A percentile compares a stretch with the other conserved stretches of the same genome.
phyloP scores from a whole-genome alignment of 2,113 vertebrate genomes.

The Lichenostomus cassidix region DNA sequence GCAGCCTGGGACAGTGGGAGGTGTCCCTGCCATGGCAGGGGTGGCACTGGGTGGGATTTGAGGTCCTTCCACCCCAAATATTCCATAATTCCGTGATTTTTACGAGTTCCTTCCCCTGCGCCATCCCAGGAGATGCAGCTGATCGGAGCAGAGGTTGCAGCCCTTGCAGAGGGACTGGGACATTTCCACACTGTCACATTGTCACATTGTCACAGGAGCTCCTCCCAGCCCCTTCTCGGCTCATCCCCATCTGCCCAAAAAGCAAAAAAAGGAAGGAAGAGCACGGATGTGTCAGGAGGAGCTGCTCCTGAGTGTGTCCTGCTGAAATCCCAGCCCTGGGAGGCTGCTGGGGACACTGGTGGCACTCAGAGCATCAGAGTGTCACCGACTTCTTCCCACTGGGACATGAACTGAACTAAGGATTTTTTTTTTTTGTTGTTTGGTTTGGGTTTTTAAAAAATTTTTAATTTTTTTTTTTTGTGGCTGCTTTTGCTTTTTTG shows the following conservation, averaged over 20 bases:
- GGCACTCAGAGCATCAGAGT: background rate
- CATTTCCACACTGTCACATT: background rate
- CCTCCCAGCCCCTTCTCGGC: background rate
- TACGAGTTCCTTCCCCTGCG: background rate
- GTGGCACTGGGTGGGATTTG: accelerated
- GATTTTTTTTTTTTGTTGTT: too few relatives aligned
- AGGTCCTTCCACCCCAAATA: background rate
- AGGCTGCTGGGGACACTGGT: background rate
- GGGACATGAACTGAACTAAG: background rate
- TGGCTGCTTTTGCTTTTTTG: too few relatives aligned
- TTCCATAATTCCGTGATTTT: background rate
- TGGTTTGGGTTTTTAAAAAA: too few relatives aligned
- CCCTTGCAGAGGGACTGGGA: background rate
- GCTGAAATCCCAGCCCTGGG: accelerated
- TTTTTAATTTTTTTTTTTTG: too few relatives aligned
- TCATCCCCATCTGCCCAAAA: background rate
- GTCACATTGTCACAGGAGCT: background rate
- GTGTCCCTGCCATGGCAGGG: background rate
- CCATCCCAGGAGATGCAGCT: background rate
- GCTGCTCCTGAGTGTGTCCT: background rate
- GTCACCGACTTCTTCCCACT: accelerated
- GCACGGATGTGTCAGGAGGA: background rate
- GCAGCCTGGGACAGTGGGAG: background rate
- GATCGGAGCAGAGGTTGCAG: background rate
- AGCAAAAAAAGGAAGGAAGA: background rate